These are phyloP conservation scores for Tragopan temminckii DNA, from an alignment of 2,797 vertebrate genomes.

Conservation along the genomic window DNA sequence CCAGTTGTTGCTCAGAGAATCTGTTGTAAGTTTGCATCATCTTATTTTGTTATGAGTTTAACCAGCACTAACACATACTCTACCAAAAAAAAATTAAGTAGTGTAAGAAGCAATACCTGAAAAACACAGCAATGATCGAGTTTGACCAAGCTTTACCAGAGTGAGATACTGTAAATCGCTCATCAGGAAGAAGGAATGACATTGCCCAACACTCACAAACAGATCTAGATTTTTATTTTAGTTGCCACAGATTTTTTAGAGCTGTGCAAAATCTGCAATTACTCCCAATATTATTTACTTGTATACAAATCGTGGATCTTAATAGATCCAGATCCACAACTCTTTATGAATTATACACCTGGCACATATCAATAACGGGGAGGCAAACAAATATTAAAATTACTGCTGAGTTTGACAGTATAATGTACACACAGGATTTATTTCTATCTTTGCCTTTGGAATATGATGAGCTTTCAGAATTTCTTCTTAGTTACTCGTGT, in stretches of 20 bases:
- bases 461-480: neutral
- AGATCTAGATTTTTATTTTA: neutral
- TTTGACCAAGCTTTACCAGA: neutral
- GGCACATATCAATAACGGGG: neutral
- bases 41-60: neutral
- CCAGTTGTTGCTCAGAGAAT: neutral
- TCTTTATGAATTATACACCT: neutral
- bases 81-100: neutral
- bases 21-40: neutral
- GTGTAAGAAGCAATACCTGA: neutral
- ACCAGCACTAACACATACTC: neutral
- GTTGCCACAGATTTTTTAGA: neutral
- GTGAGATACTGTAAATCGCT: neutral
- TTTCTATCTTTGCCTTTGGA: neutral
- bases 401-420: neutral
- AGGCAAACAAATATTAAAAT: conserved; percentile 39
- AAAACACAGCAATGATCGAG: neutral
- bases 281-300: neutral
- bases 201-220: fast-evolving
- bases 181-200: neutral
- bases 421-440: neutral
- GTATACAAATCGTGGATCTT: neutral
- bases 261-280: neutral
- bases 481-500: neutral
- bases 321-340: neutral